Evolutionary conservation across 1,140 invertebrate genomes (phyloP).

Genomic region (Drosophila willistoni): DNA sequence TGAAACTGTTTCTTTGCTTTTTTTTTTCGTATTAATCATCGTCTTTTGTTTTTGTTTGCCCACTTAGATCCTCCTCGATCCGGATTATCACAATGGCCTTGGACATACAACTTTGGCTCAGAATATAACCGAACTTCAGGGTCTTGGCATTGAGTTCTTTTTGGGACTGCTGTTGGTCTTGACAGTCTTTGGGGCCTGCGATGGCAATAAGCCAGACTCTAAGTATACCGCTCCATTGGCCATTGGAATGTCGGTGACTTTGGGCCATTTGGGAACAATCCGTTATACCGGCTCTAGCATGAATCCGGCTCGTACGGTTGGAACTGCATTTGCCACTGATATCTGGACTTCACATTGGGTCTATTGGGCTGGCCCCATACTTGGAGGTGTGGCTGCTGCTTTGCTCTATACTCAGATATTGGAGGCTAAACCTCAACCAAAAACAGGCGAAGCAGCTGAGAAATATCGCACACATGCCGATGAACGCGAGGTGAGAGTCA

Average conservation of each 20-base stretch:
- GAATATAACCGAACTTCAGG: slow-evolving; percentile 88
- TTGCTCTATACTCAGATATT: slow-evolving; percentile 88
- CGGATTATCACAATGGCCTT: slow-evolving; percentile 84
- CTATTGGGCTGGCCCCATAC: slow-evolving; percentile 94
- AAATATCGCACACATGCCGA: slow-evolving; percentile 82
- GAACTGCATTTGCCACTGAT: slow-evolving; percentile 91
- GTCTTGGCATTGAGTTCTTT: slow-evolving; percentile 94
- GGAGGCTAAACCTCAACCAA: slow-evolving; percentile 66
- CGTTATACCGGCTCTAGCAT: slow-evolving; percentile 93
- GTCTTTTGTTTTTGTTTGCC: not conserved
- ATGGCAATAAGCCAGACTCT: slow-evolving; percentile 87
- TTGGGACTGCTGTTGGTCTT: slow-evolving; percentile 94
- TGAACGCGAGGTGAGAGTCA: slow-evolving; percentile 81
- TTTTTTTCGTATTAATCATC: not conserved
- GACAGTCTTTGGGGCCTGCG: slow-evolving; percentile 94
- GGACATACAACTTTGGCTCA: slow-evolving; percentile 86
- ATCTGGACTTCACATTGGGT: slow-evolving; percentile 93
- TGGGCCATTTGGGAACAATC: slow-evolving; percentile 94
- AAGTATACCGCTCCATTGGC: slow-evolving; percentile 93
- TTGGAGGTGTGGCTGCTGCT: slow-evolving; percentile 90
- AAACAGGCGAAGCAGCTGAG: slow-evolving; percentile 63
- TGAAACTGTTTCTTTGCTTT: not conserved
- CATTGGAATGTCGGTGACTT: slow-evolving; percentile 93
- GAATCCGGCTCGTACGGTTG: slow-evolving; percentile 94
- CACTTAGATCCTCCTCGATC: slow-evolving; percentile 86